Conservation (phyloP, 1,140 invertebrate genomes). For the Micrasema longulum region DNA sequence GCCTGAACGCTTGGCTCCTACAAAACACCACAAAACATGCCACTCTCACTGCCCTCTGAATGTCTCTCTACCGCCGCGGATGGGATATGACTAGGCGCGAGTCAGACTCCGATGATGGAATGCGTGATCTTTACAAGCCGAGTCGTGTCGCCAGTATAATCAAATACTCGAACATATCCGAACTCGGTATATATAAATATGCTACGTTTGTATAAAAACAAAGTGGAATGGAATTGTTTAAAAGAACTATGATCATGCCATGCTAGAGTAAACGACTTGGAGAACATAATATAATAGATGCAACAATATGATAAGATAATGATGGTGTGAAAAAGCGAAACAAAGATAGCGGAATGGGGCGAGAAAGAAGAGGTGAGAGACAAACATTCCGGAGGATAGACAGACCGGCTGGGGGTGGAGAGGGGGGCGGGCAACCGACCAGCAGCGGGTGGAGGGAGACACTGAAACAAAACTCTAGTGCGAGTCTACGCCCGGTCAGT, state of each 20-base stretch:
- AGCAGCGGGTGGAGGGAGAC: conserved; percentile 61
- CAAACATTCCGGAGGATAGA: conserved; percentile 56
- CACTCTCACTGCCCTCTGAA: conserved; percentile 46
- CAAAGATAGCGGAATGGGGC: conserved; percentile 49
- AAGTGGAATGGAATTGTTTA: not conserved
- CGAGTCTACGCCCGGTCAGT: not conserved
- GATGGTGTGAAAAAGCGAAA: conserved; percentile 38
- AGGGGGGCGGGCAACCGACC: conserved; percentile 51
- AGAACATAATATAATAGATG: conserved; percentile 12
- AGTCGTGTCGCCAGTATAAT: too few species aligned
- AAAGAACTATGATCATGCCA: conserved; percentile 34
- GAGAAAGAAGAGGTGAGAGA: conserved; percentile 57
- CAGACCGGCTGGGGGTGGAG: conserved; percentile 45
- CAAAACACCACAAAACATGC: conserved; percentile 51
- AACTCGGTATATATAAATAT: too few species aligned
- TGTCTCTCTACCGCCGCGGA: conserved; percentile 50
- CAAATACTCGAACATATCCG: too few species aligned
- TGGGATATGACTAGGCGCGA: conserved; percentile 49
- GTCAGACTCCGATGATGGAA: conserved; percentile 29
- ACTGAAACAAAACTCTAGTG: conserved; percentile 69
- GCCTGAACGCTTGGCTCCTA: conserved; percentile 55
- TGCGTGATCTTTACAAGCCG: too few species aligned
- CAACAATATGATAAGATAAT: conserved; percentile 12
- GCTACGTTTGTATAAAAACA: not conserved
- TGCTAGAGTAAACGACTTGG: conserved; percentile 11